These are phyloP conservation scores for Peromyscus eremicus DNA, from an alignment of 2,797 vertebrate species.

Conservation along the genomic window DNA sequence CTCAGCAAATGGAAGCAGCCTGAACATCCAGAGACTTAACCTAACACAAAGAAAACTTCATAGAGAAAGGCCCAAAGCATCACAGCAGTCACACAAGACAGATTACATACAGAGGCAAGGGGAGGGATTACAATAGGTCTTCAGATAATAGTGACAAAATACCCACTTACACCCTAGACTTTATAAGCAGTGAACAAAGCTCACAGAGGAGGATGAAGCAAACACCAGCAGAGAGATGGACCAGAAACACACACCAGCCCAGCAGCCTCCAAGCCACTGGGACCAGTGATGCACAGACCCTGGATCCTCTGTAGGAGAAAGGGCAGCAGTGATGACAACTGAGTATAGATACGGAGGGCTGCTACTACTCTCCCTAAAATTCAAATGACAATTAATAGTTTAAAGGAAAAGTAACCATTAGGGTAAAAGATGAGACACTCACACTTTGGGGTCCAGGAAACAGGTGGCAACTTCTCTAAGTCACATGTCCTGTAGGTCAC, in stretches of 20 bases:
- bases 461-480: background rate
- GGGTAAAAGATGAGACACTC: background rate
- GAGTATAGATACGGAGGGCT: fast-evolving
- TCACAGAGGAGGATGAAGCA: background rate
- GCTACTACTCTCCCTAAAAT: background rate
- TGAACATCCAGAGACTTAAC: background rate
- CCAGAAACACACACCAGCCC: background rate
- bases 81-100: background rate
- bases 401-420: background rate
- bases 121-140: fast-evolving
- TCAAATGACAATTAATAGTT: background rate
- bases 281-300: fast-evolving
- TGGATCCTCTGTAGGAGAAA: fast-evolving
- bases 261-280: background rate
- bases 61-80: background rate
- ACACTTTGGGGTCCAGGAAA: fast-evolving
- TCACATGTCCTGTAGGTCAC: background rate
- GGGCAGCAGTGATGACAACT: fast-evolving
- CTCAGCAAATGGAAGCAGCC: background rate
- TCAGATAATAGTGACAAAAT: no score
- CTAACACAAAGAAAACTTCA: background rate
- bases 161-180: background rate
- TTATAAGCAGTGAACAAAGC: background rate
- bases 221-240: background rate
- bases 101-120: fast-evolving